These are phyloP conservation scores for Smutsia gigantea DNA, from an alignment of 2,797 vertebrate genomes.

Conservation along the genomic window DNA sequence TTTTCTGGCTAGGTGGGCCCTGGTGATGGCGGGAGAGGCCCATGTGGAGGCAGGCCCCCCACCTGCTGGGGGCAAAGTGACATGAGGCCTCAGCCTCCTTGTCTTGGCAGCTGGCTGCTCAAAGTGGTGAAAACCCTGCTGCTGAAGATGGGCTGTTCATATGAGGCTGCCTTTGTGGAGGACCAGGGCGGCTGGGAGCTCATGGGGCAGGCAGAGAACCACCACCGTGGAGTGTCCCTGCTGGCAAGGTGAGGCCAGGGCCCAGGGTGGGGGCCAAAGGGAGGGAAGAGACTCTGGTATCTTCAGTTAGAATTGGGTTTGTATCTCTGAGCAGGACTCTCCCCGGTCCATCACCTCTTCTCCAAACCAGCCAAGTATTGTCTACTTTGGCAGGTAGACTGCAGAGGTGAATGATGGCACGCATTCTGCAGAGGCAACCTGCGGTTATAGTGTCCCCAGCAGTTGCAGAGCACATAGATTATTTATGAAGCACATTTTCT, in stretches of 20 bases:
- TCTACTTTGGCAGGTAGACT: background rate
- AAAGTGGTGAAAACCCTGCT: conserved; percentile 80
- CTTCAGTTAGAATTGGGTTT: background rate
- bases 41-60: accelerated
- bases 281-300: background rate
- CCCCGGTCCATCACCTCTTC: too few species aligned
- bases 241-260: conserved; percentile 76
- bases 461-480: too few species aligned
- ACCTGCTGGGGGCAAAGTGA: accelerated
- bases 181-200: conserved; percentile 77
- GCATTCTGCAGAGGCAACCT: accelerated
- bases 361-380: background rate
- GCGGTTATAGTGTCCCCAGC: accelerated
- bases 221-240: conserved; percentile 75
- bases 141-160: conserved; percentile 77
- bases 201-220: conserved; percentile 71
- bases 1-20: background rate
- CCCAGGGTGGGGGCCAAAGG: accelerated
- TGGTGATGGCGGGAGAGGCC: background rate
- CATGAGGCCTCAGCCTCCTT: background rate
- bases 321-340: background rate
- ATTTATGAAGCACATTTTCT: background rate
- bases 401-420: background rate
- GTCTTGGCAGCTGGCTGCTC: conserved; percentile 79
- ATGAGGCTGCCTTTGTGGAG: conserved; percentile 70